Percentiles rank a stretch among this genome's conserved stretches.
Conservation (phyloP, 2,113 vertebrate genomes). For the Brachyistius frenatus region DNA sequence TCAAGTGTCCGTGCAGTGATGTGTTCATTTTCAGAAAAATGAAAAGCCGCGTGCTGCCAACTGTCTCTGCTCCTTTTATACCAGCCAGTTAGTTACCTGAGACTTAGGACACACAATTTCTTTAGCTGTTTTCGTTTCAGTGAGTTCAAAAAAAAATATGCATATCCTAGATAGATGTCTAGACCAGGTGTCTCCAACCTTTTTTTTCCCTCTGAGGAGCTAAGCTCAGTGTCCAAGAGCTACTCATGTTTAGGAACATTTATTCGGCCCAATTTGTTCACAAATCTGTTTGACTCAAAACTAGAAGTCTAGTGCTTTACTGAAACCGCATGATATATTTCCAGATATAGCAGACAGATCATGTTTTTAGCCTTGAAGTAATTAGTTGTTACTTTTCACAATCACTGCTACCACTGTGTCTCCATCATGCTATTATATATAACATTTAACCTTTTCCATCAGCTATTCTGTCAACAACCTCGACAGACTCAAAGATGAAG, state of each 20-base stretch:
- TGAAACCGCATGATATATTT: neutral
- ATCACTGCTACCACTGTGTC: neutral
- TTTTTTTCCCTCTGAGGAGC: too few species aligned
- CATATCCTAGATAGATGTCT: neutral
- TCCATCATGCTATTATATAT: conserved; percentile 7
- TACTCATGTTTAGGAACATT: too few species aligned
- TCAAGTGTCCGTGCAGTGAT: conserved; percentile 34
- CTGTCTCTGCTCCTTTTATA: neutral
- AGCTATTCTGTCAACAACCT: conserved; percentile 34
- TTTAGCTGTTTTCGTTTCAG: neutral
- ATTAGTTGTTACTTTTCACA: neutral
- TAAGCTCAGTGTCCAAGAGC: too few species aligned
- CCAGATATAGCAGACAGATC: neutral
- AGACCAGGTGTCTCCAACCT: too few species aligned
- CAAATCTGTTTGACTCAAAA: too few species aligned
- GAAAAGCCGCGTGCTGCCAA: conserved; percentile 10
- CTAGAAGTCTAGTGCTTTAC: too few species aligned
- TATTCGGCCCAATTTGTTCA: too few species aligned
- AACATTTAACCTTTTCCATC: conserved; percentile 44
- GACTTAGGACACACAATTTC: neutral
- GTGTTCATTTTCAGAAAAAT: conserved; percentile 40
- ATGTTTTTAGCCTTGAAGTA: neutral
- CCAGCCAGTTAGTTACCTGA: neutral
- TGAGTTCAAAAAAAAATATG: neutral
- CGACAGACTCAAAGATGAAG: conserved; percentile 18